Base-by-base conservation (phyloP, 1,140 invertebrate genomes). In the Drosophila insularis region DNA sequence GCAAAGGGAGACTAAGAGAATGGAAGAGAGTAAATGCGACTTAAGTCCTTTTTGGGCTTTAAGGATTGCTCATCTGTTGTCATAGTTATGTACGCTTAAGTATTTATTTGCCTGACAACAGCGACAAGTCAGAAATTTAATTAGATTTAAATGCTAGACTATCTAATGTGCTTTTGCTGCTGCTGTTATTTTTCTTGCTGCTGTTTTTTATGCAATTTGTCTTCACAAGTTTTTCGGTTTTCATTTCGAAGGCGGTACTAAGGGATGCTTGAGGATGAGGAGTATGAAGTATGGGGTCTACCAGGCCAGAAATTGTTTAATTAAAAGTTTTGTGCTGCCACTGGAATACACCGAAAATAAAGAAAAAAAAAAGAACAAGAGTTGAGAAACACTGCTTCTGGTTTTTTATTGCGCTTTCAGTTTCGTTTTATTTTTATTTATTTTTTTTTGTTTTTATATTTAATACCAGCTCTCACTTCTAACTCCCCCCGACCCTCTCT, bases 301-400 rank as follows among this genome's bases (percentile, higher is more conserved):
- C 71, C 71, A 72, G 72, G 72, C 73, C 80, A 89, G 58, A 89
- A 89, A 89, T 78, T 89, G 84, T 89, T 89, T 89, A 89, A 89
- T 89, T 89, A 89, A 89, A 89, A 89, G 80, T 89, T 89, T 84
- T 70, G 55, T 74, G 32, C 72, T 59, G 73, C 50, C 73, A 68
- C 58, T 68, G 17, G 73, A 55, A 35, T 31, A 68, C 4, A 27
- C 13, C 21, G n/a, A 27, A 55, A 46, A 43, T 37, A 69, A 63
- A 35, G 11, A 66, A 13, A 31, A 62, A 60, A 63, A 63, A 58
- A 27, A 27, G n/a, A 58, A 35, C 39, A 67, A 74, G 58, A 63
- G 17, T 37, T 74, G 56, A 68, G 68, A 63, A 65, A 74, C n/a
- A 50, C 31, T 74, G 70, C 70, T 31, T 59, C 69, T 60, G 43